A percentile compares a stretch with the other conserved stretches of the same genome.
Evolutionary conservation across 2,888 invertebrate species (phyloP).

Genomic region (Caenorhabditis sulstoni): DNA sequence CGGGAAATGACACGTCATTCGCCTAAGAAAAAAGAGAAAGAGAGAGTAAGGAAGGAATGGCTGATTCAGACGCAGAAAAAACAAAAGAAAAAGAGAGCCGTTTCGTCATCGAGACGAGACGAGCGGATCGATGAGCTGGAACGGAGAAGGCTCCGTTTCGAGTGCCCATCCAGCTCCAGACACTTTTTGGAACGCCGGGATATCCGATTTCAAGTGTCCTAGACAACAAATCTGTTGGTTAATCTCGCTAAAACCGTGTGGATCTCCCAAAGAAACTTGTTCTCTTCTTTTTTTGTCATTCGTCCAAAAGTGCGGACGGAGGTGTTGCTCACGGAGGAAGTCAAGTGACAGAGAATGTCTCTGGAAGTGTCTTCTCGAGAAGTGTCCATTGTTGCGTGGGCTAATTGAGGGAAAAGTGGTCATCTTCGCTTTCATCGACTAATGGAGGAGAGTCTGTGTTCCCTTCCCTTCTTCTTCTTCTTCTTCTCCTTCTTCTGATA

Average conservation of each 20-base stretch:
- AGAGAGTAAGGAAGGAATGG: slow-evolving; percentile 10
- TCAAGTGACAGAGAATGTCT: too few species aligned
- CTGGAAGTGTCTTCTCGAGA: too few species aligned
- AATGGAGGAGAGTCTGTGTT: neutral
- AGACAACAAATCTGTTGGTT: neutral
- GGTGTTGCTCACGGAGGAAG: neutral
- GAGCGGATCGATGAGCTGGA: slow-evolving; percentile 31
- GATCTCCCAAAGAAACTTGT: too few species aligned
- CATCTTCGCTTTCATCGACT: neutral
- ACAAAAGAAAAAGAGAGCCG: slow-evolving; percentile 13
- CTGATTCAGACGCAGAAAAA: slow-evolving; percentile 27
- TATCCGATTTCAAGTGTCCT: slow-evolving; percentile 12
- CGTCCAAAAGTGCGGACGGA: too few species aligned
- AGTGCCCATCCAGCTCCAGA: slow-evolving; percentile 14
- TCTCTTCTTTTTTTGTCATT: too few species aligned
- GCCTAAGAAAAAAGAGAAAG: slow-evolving; percentile 9
- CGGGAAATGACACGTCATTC: slow-evolving; percentile 19
- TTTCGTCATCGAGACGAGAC: neutral
- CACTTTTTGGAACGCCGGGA: slow-evolving; percentile 8
- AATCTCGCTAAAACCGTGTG: too few species aligned
- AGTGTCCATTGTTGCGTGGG: too few species aligned
- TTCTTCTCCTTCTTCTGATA: slow-evolving; percentile 7
- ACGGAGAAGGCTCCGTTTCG: slow-evolving; percentile 8
- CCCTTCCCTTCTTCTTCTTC: neutral
- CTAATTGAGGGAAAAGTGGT: slow-evolving; percentile 20